Percentiles rank a stretch among this genome's conserved stretches.
phyloP scores from a whole-genome alignment of 1,140 invertebrate species.

The Holotrichia oblita region DNA sequence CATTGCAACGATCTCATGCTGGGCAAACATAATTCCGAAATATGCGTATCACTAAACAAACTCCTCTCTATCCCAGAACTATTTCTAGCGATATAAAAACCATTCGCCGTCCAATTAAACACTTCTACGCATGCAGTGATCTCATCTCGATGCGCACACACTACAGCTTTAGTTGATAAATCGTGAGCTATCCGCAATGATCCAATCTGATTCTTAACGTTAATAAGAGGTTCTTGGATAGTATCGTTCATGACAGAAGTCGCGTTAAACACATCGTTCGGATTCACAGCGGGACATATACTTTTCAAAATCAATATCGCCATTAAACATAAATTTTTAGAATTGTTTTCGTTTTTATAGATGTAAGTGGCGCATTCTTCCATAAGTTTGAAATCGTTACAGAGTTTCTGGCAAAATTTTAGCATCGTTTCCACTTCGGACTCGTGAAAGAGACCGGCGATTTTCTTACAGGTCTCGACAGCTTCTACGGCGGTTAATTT shows the following conservation, averaged over 20 bases:
- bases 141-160: conserved; percentile 42
- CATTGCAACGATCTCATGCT: neutral
- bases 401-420: conserved; percentile 42
- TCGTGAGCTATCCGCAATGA: conserved; percentile 46
- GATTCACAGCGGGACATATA: neutral
- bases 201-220: conserved; percentile 7
- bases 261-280: neutral
- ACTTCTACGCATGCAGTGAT: conserved; percentile 47
- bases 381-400: conserved; percentile 43
- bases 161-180: conserved; percentile 47
- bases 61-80: conserved; percentile 16
- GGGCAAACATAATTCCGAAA: neutral
- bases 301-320: conserved; percentile 45
- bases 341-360: neutral
- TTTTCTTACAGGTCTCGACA: conserved; percentile 35
- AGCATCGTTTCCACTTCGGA: conserved; percentile 42
- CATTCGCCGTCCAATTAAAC: conserved; percentile 42
- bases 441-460: conserved; percentile 40
- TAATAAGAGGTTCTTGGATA: neutral
- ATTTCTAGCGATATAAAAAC: conserved; percentile 43
- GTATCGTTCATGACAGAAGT: neutral
- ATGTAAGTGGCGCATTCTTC: conserved; percentile 41
- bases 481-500: neutral
- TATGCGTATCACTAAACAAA: neutral
- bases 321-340: conserved; percentile 43